Evolutionary conservation across 2,888 invertebrate genomes (phyloP).

Genomic region (Dione vanillae): DNA sequence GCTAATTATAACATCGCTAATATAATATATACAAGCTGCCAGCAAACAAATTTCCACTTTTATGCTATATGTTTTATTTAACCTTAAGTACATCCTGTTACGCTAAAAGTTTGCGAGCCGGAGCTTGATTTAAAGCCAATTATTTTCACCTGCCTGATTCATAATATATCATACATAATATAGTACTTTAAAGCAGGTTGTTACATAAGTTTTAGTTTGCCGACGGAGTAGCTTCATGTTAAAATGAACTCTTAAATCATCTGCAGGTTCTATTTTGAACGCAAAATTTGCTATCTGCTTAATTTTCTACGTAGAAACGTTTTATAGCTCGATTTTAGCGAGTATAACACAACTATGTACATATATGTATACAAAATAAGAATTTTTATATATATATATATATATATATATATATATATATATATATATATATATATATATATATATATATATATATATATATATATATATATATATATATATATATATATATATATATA

Average conservation of each 20-base stretch:
- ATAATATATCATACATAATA: slow-evolving; percentile 39
- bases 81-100: slow-evolving; percentile 40
- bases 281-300: slow-evolving; percentile 38
- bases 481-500: too few species aligned
- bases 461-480: too few species aligned
- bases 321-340: slow-evolving; percentile 19
- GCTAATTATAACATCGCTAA: slow-evolving; percentile 67
- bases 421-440: too few species aligned
- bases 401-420: too few species aligned
- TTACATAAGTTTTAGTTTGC: slow-evolving; percentile 45
- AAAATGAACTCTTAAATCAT: slow-evolving; percentile 47
- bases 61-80: slow-evolving; percentile 36
- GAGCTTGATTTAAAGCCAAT: slow-evolving; percentile 41
- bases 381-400: too few species aligned
- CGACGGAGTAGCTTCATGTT: slow-evolving; percentile 43
- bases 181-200: slow-evolving; percentile 36
- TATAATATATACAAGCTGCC: slow-evolving; percentile 51
- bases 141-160: slow-evolving; percentile 43
- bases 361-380: too few species aligned
- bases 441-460: too few species aligned
- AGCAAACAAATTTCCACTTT: slow-evolving; percentile 36
- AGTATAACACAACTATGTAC: background rate
- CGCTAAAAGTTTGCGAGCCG: slow-evolving; percentile 39
- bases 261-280: slow-evolving; percentile 40
- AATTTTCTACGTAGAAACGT: slow-evolving; percentile 37